These are phyloP conservation scores for Microchirus variegatus DNA, from an alignment of 2,797 vertebrate species.

Conservation along the genomic window DNA sequence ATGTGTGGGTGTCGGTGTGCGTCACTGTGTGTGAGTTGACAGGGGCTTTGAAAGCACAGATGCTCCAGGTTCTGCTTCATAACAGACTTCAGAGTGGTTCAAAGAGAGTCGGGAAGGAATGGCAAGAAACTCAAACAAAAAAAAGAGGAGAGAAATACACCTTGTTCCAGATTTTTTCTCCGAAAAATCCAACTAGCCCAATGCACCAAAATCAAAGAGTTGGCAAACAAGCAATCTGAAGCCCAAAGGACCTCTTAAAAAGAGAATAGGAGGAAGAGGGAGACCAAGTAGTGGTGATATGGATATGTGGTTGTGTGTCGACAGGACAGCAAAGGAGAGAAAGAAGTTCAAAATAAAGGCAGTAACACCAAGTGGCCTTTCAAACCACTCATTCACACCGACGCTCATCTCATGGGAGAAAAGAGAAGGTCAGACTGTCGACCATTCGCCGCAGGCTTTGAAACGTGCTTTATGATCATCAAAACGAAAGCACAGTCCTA, in stretches of 20 bases:
- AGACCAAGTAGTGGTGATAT: slow-evolving; percentile 15
- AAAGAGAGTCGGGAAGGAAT: slow-evolving; percentile 15
- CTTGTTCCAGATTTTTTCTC: slow-evolving; percentile 49
- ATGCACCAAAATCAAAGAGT: slow-evolving; percentile 48
- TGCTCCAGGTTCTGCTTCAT: slow-evolving; percentile 54
- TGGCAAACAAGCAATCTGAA: slow-evolving; percentile 29
- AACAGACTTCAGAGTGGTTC: slow-evolving; percentile 53
- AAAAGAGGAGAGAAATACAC: slow-evolving; percentile 7
- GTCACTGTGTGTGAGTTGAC: slow-evolving; percentile 13
- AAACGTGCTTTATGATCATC: slow-evolving; percentile 59
- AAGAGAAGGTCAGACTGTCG: slow-evolving; percentile 66
- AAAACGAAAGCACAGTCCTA: slow-evolving; percentile 57
- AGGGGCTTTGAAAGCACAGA: slow-evolving; percentile 43
- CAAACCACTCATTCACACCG: slow-evolving; percentile 21
- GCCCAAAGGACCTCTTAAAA: slow-evolving; percentile 25
- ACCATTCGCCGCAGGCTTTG: slow-evolving; percentile 47
- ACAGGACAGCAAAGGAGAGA: neutral
- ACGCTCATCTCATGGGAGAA: slow-evolving; percentile 24
- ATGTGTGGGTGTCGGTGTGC: slow-evolving; percentile 4
- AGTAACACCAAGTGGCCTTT: slow-evolving; percentile 22
- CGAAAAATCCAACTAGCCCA: slow-evolving; percentile 37
- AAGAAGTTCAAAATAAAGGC: slow-evolving; percentile 29
- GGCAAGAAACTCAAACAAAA: slow-evolving; percentile 52
- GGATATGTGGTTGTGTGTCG: slow-evolving; percentile 9
- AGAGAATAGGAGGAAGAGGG: slow-evolving; percentile 1